phyloP scores from a whole-genome alignment of 2,888 invertebrate genomes.

The Philopedon plagiatum region DNA sequence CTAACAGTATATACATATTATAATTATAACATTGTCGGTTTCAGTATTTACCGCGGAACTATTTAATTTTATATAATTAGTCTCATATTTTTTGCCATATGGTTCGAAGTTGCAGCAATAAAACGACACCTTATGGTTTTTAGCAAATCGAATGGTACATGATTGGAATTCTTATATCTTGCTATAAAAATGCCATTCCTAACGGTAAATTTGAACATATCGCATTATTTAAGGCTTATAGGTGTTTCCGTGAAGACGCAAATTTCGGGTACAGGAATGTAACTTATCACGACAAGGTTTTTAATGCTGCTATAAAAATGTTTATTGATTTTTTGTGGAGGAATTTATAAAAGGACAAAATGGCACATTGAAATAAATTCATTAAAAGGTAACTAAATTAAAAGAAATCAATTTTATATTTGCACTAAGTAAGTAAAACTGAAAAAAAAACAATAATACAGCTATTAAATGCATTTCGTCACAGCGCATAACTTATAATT shows the following conservation, averaged over 20 bases:
- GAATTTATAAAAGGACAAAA: too few species aligned
- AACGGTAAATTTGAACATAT: constrained; percentile 41
- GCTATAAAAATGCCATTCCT: constrained; percentile 40
- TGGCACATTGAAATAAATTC: too few species aligned
- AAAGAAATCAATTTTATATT: too few species aligned
- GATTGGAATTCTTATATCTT: constrained; percentile 41
- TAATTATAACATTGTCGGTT: constrained; percentile 30
- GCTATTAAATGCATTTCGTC: too few species aligned
- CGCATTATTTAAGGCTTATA: constrained; percentile 17
- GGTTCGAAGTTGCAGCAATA: constrained; percentile 29
- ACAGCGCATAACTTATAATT: too few species aligned
- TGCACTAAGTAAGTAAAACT: too few species aligned
- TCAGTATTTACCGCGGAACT: constrained; percentile 18
- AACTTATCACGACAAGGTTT: too few species aligned
- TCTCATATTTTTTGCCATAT: constrained; percentile 36
- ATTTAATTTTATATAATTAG: constrained; percentile 39
- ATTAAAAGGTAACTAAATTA: too few species aligned
- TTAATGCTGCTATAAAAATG: too few species aligned
- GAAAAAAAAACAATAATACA: too few species aligned
- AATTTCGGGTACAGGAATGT: too few species aligned
- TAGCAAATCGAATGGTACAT: constrained; percentile 42
- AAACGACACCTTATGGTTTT: constrained; percentile 45
- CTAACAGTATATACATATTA: constrained; percentile 23
- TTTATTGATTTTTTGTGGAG: too few species aligned
- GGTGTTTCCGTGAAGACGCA: background rate